Conservation (phyloP, 1,140 invertebrate genomes). For the Meloidogyne exigua region DNA sequence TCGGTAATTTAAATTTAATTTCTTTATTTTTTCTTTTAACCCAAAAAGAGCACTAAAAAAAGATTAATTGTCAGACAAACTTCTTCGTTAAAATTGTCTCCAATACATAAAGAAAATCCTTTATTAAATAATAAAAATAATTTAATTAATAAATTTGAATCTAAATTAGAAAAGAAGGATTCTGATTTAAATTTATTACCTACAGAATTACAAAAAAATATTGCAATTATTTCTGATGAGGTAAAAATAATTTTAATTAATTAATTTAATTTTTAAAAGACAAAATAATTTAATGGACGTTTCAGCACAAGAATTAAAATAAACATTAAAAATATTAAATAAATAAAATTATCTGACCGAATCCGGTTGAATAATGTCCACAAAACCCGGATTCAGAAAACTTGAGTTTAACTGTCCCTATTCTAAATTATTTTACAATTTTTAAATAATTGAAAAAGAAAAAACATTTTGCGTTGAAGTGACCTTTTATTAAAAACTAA, state of each 20-base stretch:
- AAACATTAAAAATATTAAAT: background rate
- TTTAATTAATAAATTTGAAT: conserved; percentile 6
- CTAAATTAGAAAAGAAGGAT: conserved; percentile 38
- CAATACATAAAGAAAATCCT: background rate
- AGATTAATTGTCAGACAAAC: background rate
- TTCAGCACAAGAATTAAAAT: background rate
- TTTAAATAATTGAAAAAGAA: too few species aligned
- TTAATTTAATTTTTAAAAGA: too few species aligned
- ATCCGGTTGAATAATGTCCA: too few species aligned
- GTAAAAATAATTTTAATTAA: conserved; percentile 11
- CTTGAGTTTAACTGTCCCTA: too few species aligned
- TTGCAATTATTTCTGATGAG: conserved; percentile 33
- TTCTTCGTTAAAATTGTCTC: background rate
- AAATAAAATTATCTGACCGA: conserved; percentile 24
- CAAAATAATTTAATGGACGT: background rate
- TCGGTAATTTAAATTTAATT: conserved; percentile 25
- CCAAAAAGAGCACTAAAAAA: conserved; percentile 32
- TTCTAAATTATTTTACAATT: too few species aligned
- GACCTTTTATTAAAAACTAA: too few species aligned
- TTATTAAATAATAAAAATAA: background rate
- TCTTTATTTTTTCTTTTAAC: background rate
- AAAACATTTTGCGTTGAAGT: too few species aligned
- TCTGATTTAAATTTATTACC: conserved; percentile 53
- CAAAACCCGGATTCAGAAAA: too few species aligned
- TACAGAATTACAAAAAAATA: conserved; percentile 29